Evolutionary conservation across 1,140 invertebrate species (phyloP).

Genomic region (Medauroidea extradentata): DNA sequence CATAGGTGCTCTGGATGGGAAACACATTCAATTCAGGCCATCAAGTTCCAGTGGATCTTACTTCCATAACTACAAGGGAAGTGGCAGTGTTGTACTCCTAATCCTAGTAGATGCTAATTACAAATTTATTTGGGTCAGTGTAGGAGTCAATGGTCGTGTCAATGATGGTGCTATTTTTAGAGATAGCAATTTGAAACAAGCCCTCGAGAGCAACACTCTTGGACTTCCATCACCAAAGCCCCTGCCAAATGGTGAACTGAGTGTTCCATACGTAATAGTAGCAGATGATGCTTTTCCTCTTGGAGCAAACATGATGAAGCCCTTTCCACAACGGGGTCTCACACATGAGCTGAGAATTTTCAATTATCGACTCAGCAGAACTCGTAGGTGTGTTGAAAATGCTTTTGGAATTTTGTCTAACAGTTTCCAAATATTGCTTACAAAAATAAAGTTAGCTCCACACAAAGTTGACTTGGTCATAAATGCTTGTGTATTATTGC

Average conservation of each 20-base stretch:
- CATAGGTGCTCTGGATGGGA: conserved; percentile 41
- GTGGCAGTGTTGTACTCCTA: conserved; percentile 35
- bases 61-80: conserved; percentile 40
- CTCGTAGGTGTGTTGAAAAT: too few species aligned
- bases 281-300: conserved; percentile 29
- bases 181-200: not conserved
- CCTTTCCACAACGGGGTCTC: conserved; percentile 9
- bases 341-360: too few species aligned
- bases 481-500: too few species aligned
- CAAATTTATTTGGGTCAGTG: conserved; percentile 36
- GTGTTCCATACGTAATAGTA: conserved; percentile 25
- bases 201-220: not conserved
- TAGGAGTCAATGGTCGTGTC: conserved; percentile 22
- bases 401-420: too few species aligned
- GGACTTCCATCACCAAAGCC: not conserved
- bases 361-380: too few species aligned
- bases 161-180: not conserved
- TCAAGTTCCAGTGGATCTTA: conserved; percentile 31
- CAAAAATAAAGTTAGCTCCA: too few species aligned
- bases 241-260: not conserved
- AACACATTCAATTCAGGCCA: conserved; percentile 34
- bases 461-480: too few species aligned
- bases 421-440: too few species aligned
- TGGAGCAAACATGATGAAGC: conserved; percentile 21
- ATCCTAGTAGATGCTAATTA: conserved; percentile 40